phyloP scores from a whole-genome alignment of 1,140 invertebrate genomes.

The Ips typographus region DNA sequence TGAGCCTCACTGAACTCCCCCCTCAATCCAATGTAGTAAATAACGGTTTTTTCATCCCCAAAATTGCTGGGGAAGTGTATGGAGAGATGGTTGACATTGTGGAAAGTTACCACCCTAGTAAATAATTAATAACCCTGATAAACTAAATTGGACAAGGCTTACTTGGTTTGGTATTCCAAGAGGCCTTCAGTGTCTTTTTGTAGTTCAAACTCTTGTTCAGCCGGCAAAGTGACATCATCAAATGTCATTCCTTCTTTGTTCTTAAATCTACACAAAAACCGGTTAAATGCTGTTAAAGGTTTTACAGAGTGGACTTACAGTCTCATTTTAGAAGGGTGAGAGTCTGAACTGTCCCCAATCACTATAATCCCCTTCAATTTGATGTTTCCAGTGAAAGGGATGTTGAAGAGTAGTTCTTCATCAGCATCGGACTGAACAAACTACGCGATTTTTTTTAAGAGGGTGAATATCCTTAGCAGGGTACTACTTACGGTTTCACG shows the following conservation, averaged over 20 bases:
- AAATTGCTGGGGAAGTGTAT: constrained; percentile 88
- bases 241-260: constrained; percentile 93
- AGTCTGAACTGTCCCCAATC: constrained; percentile 80
- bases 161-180: constrained; percentile 90
- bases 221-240: constrained; percentile 71
- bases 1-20: constrained; percentile 86
- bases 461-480: background rate
- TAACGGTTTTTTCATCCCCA: constrained; percentile 78
- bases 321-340: constrained; percentile 82
- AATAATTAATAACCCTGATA: constrained; percentile 32
- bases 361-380: constrained; percentile 94
- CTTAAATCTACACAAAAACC: constrained; percentile 71
- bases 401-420: constrained; percentile 92
- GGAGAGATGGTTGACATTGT: constrained; percentile 81
- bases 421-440: constrained; percentile 94
- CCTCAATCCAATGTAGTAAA: constrained; percentile 94
- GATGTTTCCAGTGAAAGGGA: constrained; percentile 93
- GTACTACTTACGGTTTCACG: constrained; percentile 64
- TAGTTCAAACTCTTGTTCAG: constrained; percentile 92
- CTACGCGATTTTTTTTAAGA: constrained; percentile 55
- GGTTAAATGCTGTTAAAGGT: background rate
- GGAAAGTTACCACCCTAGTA: constrained; percentile 83
- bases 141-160: constrained; percentile 46
- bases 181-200: constrained; percentile 74
- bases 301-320: constrained; percentile 63